These are phyloP conservation scores for Tetranychus urticae DNA, from an alignment of 1,140 invertebrate species.

Conservation along the genomic window DNA sequence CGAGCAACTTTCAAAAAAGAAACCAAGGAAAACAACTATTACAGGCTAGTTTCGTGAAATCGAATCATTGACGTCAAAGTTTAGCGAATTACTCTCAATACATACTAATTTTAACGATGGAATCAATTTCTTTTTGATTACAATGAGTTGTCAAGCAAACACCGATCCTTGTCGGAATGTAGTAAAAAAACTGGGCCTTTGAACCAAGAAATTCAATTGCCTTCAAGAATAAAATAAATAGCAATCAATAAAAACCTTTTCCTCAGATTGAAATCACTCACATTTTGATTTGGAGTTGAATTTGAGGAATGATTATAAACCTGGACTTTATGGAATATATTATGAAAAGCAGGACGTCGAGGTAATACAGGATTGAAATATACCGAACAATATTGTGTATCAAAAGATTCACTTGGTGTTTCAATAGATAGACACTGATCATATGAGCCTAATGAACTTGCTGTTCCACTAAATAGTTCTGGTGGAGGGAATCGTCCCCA, in stretches of 20 bases:
- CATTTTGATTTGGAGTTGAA: background rate
- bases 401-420: background rate
- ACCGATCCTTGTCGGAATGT: background rate
- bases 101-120: background rate
- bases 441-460: constrained; percentile 11
- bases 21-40: too few species aligned
- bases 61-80: too few species aligned
- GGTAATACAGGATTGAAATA: background rate
- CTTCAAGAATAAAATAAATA: background rate
- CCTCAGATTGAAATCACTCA: background rate
- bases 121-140: background rate
- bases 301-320: background rate
- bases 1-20: too few species aligned
- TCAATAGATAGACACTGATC: constrained; percentile 7
- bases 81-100: background rate
- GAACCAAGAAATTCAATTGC: background rate
- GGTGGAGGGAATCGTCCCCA: constrained; percentile 8
- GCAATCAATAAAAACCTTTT: too few species aligned
- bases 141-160: background rate
- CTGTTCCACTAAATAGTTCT: constrained; percentile 6
- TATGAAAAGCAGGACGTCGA: background rate
- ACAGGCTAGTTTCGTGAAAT: too few species aligned
- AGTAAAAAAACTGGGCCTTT: background rate
- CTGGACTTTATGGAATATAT: background rate
- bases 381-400: background rate